These are phyloP conservation scores for Gandaritis pyraliata DNA, from an alignment of 2,888 invertebrate species.

Conservation along the genomic window DNA sequence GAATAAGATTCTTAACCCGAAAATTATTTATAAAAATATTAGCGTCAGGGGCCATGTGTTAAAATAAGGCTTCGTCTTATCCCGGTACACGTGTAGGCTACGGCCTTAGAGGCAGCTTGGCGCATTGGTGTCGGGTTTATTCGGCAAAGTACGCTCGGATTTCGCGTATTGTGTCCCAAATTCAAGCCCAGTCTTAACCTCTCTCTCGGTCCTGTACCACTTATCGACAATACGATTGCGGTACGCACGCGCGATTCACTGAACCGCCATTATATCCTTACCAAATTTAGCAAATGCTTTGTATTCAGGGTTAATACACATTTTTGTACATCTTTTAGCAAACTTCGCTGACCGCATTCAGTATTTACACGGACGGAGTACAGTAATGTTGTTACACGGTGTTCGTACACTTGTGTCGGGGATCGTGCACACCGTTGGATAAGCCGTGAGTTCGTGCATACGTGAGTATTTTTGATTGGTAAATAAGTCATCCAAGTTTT, in stretches of 20 bases:
- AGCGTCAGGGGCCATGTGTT: too few species aligned
- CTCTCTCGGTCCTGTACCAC: conserved; percentile 21
- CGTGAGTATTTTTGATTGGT: conserved; percentile 11
- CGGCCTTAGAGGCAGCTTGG: background rate
- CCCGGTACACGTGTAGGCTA: too few species aligned
- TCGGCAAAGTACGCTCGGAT: background rate
- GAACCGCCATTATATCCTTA: conserved; percentile 24
- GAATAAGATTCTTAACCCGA: too few species aligned
- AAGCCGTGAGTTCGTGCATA: conserved; percentile 5
- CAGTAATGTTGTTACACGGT: conserved; percentile 19
- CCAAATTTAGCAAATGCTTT: conserved; percentile 21
- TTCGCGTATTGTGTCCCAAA: conserved; percentile 9
- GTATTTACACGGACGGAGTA: conserved; percentile 14
- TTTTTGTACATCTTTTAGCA: conserved; percentile 26
- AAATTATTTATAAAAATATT: too few species aligned
- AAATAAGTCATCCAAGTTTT: too few species aligned
- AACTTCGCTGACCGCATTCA: conserved; percentile 20
- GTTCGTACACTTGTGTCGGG: conserved; percentile 1
- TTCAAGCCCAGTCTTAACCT: conserved; percentile 14
- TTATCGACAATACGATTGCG: conserved; percentile 32
- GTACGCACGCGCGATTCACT: conserved; percentile 31
- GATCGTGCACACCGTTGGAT: conserved; percentile 8
- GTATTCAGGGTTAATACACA: conserved; percentile 27
- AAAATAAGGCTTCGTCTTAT: too few species aligned
- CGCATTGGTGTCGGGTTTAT: conserved; percentile 2